Base-by-base conservation (phyloP, 2,113 vertebrate genomes). In the Noctilio leporinus region DNA sequence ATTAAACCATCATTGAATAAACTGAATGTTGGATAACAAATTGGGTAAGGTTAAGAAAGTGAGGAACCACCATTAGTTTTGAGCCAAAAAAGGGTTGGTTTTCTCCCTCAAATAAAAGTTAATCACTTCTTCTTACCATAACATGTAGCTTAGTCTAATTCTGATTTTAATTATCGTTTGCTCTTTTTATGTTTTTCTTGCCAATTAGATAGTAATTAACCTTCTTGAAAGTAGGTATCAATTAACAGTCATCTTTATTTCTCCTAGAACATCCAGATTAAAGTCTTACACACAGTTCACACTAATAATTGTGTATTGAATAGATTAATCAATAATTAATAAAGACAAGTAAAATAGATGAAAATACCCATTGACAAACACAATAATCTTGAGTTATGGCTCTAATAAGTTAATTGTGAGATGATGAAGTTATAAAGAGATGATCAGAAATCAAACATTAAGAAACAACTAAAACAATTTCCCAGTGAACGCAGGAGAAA, bases 261-360 rank as follows among this genome's bases (percentile, higher is more conserved):
- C 75, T 84, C 65, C 92, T 78, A 76, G 45, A 82, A 70, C n/a
- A 93, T 57, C 73, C n/a, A 91, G 22, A 75, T 83, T 86, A 89
- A 38, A 93, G 15, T 4, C 10, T 86, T 65, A 75, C 6, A 65
- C 16, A 10, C 0, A 51, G 35, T 81, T 85, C 82, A 1, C 55
- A 84, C 51, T 91, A 89, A 22, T 64, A 86, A 38, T 38, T 78
- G 5, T 35, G 3, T 59, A 45, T 10, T 40, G 40, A 89, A 67
- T 62, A 38, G 76, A 87, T 81, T 30, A 93, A 55, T 75, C 5
- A 80, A 43, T 80, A 82, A 47, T 80, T 65, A 94, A 70, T 76
- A 72, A 72, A 90, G 55, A 59, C 4, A 59, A 14, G 15, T 40
- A 73, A 80, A 81, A 92, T 59, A 69, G 7, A 11, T 70, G 70